Evolutionary conservation across 2,888 invertebrate species (phyloP).

Genomic region (Smittia sp.): DNA sequence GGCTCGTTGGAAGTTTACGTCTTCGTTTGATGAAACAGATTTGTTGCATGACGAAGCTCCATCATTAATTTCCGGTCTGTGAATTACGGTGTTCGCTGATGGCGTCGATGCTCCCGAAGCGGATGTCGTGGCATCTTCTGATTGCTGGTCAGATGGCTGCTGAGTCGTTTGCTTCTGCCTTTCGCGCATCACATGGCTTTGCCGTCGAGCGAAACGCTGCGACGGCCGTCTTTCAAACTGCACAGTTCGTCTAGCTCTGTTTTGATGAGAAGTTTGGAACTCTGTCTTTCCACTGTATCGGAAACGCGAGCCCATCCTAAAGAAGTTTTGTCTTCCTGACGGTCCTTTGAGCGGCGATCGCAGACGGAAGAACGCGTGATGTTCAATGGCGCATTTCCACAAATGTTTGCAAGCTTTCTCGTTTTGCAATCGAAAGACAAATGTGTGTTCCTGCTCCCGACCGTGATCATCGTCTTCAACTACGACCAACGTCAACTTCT

Average conservation of each 20-base stretch:
- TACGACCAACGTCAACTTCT: slow-evolving; percentile 93
- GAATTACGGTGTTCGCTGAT: slow-evolving; percentile 52
- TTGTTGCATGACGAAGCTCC: slow-evolving; percentile 48
- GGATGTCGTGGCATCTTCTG: slow-evolving; percentile 44
- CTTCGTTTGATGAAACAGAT: slow-evolving; percentile 53
- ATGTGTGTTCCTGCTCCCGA: slow-evolving; percentile 95
- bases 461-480: slow-evolving; percentile 99
- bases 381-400: slow-evolving; percentile 99
- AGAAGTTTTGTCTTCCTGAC: slow-evolving; percentile 90
- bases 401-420: slow-evolving; percentile 99
- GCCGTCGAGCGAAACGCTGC: slow-evolving; percentile 91
- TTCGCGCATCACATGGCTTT: slow-evolving; percentile 83
- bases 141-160: slow-evolving; percentile 31
- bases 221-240: slow-evolving; percentile 96
- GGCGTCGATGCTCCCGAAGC: slow-evolving; percentile 50
- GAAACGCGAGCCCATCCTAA: slow-evolving; percentile 97
- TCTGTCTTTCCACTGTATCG: slow-evolving; percentile 91
- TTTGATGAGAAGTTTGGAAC: slow-evolving; percentile 92
- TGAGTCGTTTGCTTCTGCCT: slow-evolving; percentile 61
- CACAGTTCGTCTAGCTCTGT: slow-evolving; percentile 85
- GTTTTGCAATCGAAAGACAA: slow-evolving; percentile 93
- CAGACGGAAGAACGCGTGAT: slow-evolving; percentile 97
- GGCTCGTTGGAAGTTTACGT: slow-evolving; percentile 51
- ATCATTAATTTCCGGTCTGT: slow-evolving; percentile 42
- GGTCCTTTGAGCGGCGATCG: slow-evolving; percentile 85